Evolutionary conservation across 2,888 invertebrate species (phyloP), one percentile per base, ranked within the genome.

Genomic region (Lithosia quadra): DNA sequence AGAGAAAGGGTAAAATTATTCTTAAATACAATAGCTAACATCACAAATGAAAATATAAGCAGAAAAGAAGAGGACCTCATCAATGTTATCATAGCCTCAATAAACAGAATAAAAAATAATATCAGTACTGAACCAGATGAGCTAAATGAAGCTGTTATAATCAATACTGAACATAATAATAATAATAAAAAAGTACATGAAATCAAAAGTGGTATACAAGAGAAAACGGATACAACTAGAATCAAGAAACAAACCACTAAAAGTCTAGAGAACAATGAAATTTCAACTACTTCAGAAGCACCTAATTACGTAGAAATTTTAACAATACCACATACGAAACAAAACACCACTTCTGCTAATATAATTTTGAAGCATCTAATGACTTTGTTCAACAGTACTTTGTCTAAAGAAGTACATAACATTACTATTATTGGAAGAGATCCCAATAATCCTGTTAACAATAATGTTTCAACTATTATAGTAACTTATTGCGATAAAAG

Each of bases 1-100:
- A 81, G 90, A 92, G 84, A 96, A 94, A 83, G 96, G 95, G 90
- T 96, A 90, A 80, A 94, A 91, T 72, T 95, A 95, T 84, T 97
- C 53, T 69, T 93, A 13, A 90, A 96, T 83, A 92, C 96, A 43
- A 95, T 96, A 91, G 96, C 96, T 89, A 93, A 95, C 88, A 84
- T 90, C 1, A 87, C 90, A 24, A 86, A 88, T 63, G 86, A 85
- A 43, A 87, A 87, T 61, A 81, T 84, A 7, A 87, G 90, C 67
- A 84, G 83, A 70, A 86, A 86, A 56, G 90, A 94, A 79, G 93
- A 93, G 68, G 90, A 92, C 73, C 76, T 94, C 68, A 89, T 95
- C 2, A 91, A 93, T 68, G 86, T 90, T 71, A 95, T 95, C 4
- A 95, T 95, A 61, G 91, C 90, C 58, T 93, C 94, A 34, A 95